Conservation (phyloP, 1,140 invertebrate species). For the Drosophila takahashii region DNA sequence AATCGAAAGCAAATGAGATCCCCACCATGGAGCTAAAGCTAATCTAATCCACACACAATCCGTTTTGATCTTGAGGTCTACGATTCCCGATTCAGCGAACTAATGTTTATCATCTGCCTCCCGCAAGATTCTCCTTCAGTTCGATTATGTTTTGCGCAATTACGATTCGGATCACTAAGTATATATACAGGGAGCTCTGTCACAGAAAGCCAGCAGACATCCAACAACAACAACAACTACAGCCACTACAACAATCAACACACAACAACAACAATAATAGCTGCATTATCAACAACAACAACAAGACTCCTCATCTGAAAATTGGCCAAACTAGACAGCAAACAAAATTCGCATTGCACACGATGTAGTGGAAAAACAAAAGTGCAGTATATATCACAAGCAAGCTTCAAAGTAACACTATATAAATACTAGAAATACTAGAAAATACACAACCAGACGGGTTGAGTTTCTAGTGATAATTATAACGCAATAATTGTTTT, state of each 20-base stretch:
- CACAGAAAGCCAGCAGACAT: constrained; percentile 66
- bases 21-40: constrained; percentile 11
- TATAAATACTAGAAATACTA: constrained; percentile 14
- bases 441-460: constrained; percentile 10
- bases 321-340: constrained; percentile 50
- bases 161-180: constrained; percentile 50
- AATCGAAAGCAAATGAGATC: background rate
- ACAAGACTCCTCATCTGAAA: constrained; percentile 39
- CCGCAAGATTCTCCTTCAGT: constrained; percentile 57
- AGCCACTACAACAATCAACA: constrained; percentile 44
- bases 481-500: constrained; percentile 28
- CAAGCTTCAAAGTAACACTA: constrained; percentile 26
- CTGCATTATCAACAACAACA: constrained; percentile 26
- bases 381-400: constrained; percentile 39
- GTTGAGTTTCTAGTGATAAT: constrained; percentile 24
- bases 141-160: constrained; percentile 53
- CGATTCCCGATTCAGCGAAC: constrained; percentile 37
- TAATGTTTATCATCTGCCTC: constrained; percentile 83
- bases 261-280: constrained; percentile 47
- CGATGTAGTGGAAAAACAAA: constrained; percentile 7
- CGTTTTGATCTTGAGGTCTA: constrained; percentile 1
- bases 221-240: constrained; percentile 37
- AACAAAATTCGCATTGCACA: constrained; percentile 30
- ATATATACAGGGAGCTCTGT: constrained; percentile 80
- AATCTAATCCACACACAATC: background rate